Base-by-base conservation (phyloP, 2,113 vertebrate genomes). In the Limnothrissa miodon region DNA sequence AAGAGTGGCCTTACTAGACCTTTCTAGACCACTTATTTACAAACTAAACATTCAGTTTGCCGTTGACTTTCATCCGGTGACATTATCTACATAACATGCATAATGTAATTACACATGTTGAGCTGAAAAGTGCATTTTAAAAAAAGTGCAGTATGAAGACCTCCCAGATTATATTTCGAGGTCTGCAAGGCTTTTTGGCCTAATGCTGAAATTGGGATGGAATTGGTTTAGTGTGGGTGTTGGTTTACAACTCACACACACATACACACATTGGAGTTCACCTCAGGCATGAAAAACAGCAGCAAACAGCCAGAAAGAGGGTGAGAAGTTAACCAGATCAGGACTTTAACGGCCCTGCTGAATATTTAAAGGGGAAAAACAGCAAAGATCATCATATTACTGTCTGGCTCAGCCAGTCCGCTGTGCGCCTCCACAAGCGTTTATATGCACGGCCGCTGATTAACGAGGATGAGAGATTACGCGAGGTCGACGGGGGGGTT, bases 181-280 rank as follows among this genome's bases (percentile, higher is more conserved):
- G 21, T 66, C 29, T 66, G 25, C 33, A 21, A 48, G 51, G 21
- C 25, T 66, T 66, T 66, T 13, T 33, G n/a, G 25, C 10, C 7
- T 66, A 8, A 9, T 29, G 59, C 59, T n/a, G 5, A 66, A 66
- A 33, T 66, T 9, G 25, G 10, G 7, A 9, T 66, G 13, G 29
- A 66, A 66, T 66, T 66, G 59, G 59, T 66, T 66, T 66, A 66
- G n/a, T n/a, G 10, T 33, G 59, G 59, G 25, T 66, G 59, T 66
- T n/a, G 10, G 29, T 29, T 66, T 66, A 9, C 59, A 33, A 53
- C 19, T 4, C 48, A 21, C 42, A 42, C 42, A 42, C 42, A 42
- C 42, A 42, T 6, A 42, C 42, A 42, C 42, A 42, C 42, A 42
- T 6, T 42, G 42, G 42, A 42, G 42, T 42, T 42, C 42, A 53